These are phyloP conservation scores for Phortica okadai DNA, from an alignment of 2,888 invertebrate species.

Conservation along the genomic window DNA sequence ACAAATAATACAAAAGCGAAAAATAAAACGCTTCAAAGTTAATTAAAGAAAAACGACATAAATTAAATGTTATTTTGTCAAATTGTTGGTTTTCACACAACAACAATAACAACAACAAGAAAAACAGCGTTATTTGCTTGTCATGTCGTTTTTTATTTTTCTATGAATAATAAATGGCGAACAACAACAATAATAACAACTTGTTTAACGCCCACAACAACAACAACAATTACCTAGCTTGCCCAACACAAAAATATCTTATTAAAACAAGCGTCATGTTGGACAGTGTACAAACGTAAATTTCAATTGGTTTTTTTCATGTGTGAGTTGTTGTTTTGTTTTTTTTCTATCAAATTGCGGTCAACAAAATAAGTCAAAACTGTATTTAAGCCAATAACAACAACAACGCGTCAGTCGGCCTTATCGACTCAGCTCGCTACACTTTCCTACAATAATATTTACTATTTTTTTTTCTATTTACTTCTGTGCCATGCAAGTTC, in stretches of 20 bases:
- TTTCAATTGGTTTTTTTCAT: background rate
- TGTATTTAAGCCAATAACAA: conserved; percentile 46
- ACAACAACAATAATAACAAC: background rate
- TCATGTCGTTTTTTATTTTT: background rate
- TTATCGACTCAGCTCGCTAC: conserved; percentile 30
- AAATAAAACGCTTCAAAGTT: conserved; percentile 4
- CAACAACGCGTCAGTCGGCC: conserved; percentile 37
- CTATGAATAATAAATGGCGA: background rate
- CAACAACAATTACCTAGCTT: background rate
- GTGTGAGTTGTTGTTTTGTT: no score
- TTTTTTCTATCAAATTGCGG: background rate
- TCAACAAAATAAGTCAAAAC: background rate
- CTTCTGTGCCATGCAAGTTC: background rate
- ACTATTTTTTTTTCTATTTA: background rate
- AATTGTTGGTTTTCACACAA: background rate
- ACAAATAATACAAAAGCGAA: background rate
- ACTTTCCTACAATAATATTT: background rate
- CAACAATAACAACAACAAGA: no score
- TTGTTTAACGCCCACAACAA: background rate
- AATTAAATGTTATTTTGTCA: background rate
- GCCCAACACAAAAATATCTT: no score
- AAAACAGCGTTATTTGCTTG: background rate
- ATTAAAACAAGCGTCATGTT: no score
- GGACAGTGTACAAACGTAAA: background rate
- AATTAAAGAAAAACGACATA: background rate